phyloP scores from a whole-genome alignment of 2,888 invertebrate genomes.

The Melieria omissa region DNA sequence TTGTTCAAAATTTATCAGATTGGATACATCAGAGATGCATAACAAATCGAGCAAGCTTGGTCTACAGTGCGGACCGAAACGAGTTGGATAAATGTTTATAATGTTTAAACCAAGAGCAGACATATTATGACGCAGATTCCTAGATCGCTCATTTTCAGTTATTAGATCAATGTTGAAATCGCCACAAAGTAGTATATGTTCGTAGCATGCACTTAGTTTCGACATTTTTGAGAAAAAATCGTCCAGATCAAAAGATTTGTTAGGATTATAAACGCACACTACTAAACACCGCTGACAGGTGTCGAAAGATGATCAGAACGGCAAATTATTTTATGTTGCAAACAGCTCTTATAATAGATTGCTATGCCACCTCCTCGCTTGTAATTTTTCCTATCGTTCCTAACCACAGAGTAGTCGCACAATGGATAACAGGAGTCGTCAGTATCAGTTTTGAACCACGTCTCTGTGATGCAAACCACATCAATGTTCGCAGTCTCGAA shows the following conservation, averaged over 20 bases:
- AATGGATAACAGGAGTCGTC: neutral
- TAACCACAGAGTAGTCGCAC: neutral
- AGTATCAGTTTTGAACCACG: neutral
- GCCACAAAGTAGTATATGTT: neutral
- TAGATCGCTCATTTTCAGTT: too few species aligned
- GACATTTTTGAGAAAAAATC: neutral
- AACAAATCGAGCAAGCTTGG: too few species aligned
- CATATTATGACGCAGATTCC: too few species aligned
- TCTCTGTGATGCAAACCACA: neutral
- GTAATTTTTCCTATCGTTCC: neutral
- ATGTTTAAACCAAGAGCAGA: too few species aligned
- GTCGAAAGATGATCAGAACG: neutral
- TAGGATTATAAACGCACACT: neutral
- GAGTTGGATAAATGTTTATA: too few species aligned
- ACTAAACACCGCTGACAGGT: constrained; percentile 5
- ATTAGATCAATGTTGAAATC: too few species aligned
- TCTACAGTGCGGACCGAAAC: too few species aligned
- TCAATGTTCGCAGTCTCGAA: neutral
- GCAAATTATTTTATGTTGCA: too few species aligned
- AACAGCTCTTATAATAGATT: neutral
- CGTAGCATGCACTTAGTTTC: neutral
- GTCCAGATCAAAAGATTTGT: neutral
- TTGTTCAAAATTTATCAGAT: too few species aligned
- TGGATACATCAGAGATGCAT: too few species aligned
- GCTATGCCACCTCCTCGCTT: constrained; percentile 1